Conservation (phyloP, 2,888 invertebrate species). For the Drosophila parthenogenetica region DNA sequence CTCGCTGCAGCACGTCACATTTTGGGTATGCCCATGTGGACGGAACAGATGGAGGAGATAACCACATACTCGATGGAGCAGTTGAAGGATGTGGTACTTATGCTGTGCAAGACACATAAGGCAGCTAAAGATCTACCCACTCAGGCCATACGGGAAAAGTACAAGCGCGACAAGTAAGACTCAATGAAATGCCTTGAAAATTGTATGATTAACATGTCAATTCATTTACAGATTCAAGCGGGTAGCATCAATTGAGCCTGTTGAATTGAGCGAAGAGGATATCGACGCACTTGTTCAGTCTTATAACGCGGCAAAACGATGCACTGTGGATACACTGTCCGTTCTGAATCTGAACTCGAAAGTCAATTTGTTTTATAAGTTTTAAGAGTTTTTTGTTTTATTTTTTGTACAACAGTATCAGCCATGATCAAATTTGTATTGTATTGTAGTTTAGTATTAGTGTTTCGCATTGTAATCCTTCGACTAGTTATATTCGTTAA, state of each 20-base stretch:
- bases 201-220: background rate
- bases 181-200: background rate
- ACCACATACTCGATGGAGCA: slow-evolving; percentile 90
- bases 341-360: slow-evolving; percentile 41
- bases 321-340: slow-evolving; percentile 36
- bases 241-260: slow-evolving; percentile 78
- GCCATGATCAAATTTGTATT: slow-evolving; percentile 66
- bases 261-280: slow-evolving; percentile 71
- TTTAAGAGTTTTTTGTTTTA: slow-evolving; percentile 65
- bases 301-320: slow-evolving; percentile 56
- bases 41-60: slow-evolving; percentile 87
- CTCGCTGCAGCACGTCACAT: slow-evolving; percentile 93
- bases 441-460: slow-evolving; percentile 61
- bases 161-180: slow-evolving; percentile 90
- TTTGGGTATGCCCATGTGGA: slow-evolving; percentile 88
- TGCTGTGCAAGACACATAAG: slow-evolving; percentile 89
- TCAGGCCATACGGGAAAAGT: slow-evolving; percentile 95
- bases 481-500: slow-evolving; percentile 42
- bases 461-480: slow-evolving; percentile 26
- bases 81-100: slow-evolving; percentile 88
- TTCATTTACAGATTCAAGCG: slow-evolving; percentile 76
- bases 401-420: slow-evolving; percentile 30
- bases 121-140: slow-evolving; percentile 89
- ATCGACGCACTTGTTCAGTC: slow-evolving; percentile 68
- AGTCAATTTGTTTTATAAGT: slow-evolving; percentile 71